Evolutionary conservation across 2,113 vertebrate genomes (phyloP).

Genomic region (Ameiurus melas): DNA sequence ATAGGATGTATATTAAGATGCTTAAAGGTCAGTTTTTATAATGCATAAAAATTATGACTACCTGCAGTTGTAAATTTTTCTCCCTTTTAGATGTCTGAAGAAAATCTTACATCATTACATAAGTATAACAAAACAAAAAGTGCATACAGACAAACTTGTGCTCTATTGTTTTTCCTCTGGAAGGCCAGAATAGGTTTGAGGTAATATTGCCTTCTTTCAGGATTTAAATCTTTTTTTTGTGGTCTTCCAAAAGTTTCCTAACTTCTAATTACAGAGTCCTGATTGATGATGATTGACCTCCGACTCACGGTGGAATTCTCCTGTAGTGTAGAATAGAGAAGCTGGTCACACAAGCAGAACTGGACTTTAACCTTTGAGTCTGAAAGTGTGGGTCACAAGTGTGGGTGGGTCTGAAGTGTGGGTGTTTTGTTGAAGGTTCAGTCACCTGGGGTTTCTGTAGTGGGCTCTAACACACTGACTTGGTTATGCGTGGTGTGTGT

Average conservation of each 20-base stretch:
- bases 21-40: neutral
- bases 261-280: neutral
- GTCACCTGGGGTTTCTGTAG: constrained; percentile 30
- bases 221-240: neutral
- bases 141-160: neutral
- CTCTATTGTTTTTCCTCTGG: too few relatives aligned
- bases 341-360: constrained; percentile 48
- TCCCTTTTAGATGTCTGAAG: too few relatives aligned
- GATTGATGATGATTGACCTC: neutral
- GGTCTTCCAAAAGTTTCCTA: neutral
- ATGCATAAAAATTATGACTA: neutral
- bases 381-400: constrained; percentile 7
- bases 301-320: neutral
- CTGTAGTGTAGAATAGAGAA: neutral
- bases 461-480: constrained; percentile 39
- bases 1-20: neutral
- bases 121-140: neutral
- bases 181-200: neutral
- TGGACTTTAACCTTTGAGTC: constrained; percentile 42
- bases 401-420: too few relatives aligned
- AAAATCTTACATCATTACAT: too few relatives aligned
- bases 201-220: neutral
- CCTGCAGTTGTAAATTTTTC: neutral
- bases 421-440: constrained; percentile 34
- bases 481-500: constrained; percentile 68